Conservation (phyloP, 2,797 vertebrate genomes). For the Mormyrus hasselquistii region DNA sequence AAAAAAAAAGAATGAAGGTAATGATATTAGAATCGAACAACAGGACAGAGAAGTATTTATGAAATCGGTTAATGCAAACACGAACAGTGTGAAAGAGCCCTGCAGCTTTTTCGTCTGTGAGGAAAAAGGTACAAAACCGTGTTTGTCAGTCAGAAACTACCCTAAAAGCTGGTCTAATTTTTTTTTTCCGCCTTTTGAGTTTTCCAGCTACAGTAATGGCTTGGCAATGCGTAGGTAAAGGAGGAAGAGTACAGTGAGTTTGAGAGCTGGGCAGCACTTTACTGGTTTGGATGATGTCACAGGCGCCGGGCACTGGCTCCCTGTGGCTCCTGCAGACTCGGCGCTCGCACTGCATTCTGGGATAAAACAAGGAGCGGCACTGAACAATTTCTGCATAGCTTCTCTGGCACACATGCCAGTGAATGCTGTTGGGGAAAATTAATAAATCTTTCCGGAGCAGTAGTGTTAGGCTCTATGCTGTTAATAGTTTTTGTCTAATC, state of each 20-base stretch:
- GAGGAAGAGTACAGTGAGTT: slow-evolving; percentile 30
- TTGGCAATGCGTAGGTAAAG: slow-evolving; percentile 24
- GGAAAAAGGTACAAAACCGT: neutral
- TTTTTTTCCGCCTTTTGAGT: slow-evolving; percentile 33
- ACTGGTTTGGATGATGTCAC: slow-evolving; percentile 26
- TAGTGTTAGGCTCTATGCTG: neutral
- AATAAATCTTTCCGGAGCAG: neutral
- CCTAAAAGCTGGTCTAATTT: slow-evolving; percentile 48
- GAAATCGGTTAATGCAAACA: slow-evolving; percentile 64
- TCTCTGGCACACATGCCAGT: neutral
- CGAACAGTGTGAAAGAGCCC: slow-evolving; percentile 33
- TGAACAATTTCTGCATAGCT: slow-evolving; percentile 9
- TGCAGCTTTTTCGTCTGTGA: neutral
- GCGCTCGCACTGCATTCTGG: neutral
- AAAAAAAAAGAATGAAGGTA: slow-evolving; percentile 54
- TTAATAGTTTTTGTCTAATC: neutral
- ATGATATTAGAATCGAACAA: slow-evolving; percentile 61
- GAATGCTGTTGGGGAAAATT: neutral
- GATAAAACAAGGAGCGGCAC: neutral
- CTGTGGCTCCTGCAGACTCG: neutral
- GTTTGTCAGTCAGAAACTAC: neutral
- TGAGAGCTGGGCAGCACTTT: slow-evolving; percentile 29
- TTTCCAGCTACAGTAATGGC: slow-evolving; percentile 37
- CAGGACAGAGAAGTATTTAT: slow-evolving; percentile 57
- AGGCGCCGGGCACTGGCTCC: slow-evolving; percentile 8